phyloP scores from a whole-genome alignment of 2,888 invertebrate species.

The Parnassius glacialis region DNA sequence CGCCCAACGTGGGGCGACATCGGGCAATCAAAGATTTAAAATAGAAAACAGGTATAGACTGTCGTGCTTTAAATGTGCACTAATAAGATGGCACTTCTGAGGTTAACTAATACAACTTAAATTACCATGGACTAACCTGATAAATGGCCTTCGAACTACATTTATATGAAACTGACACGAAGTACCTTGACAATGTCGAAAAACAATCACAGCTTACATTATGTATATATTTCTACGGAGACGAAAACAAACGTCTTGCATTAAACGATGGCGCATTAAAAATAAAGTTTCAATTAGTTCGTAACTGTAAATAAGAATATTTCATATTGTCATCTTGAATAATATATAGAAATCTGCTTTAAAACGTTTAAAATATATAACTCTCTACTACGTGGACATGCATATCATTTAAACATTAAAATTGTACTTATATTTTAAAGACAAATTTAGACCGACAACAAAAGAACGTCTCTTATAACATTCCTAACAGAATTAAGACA shows the following conservation, averaged over 20 bases:
- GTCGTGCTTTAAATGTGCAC: slow-evolving; percentile 28
- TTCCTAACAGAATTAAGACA: slow-evolving; percentile 51
- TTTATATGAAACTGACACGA: slow-evolving; percentile 36
- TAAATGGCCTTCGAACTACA: slow-evolving; percentile 34
- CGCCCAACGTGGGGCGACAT: slow-evolving; percentile 38
- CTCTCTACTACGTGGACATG: slow-evolving; percentile 72
- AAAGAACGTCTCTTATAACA: slow-evolving; percentile 51
- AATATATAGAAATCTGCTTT: slow-evolving; percentile 76
- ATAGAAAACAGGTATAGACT: slow-evolving; percentile 27
- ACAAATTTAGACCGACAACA: slow-evolving; percentile 68
- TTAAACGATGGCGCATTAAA: slow-evolving; percentile 43
- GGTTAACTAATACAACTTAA: slow-evolving; percentile 68
- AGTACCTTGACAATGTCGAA: slow-evolving; percentile 63
- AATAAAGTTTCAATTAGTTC: slow-evolving; percentile 49
- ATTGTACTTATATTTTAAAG: slow-evolving; percentile 75
- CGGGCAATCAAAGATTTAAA: slow-evolving; percentile 22
- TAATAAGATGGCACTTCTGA: slow-evolving; percentile 67
- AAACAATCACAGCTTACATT: slow-evolving; percentile 59
- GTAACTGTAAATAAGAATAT: slow-evolving; percentile 76
- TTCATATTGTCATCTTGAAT: slow-evolving; percentile 74
- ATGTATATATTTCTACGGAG: slow-evolving; percentile 40
- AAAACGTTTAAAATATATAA: slow-evolving; percentile 71
- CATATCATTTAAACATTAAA: slow-evolving; percentile 55
- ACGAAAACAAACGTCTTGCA: slow-evolving; percentile 36
- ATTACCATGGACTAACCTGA: slow-evolving; percentile 34